Percentiles rank a stretch among this genome's conserved stretches.
These are phyloP conservation scores for Ormia ochracea DNA, from an alignment of 2,888 invertebrate genomes.

Conservation along the genomic window DNA sequence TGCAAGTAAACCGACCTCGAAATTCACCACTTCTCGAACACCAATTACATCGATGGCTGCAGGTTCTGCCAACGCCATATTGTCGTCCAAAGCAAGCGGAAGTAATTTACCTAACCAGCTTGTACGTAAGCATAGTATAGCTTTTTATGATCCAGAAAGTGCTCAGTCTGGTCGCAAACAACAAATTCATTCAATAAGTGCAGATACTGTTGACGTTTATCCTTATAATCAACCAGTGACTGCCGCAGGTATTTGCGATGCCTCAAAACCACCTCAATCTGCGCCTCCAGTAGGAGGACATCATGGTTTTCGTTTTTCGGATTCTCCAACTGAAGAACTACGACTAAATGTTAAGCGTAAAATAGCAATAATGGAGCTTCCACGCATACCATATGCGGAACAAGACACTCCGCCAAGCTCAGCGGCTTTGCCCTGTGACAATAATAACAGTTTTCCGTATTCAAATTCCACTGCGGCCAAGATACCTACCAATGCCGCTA, in stretches of 20 bases:
- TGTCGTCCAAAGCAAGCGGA: neutral
- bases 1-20: conserved; percentile 52
- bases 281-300: conserved; percentile 60
- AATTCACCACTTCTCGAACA: conserved; percentile 48
- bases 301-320: conserved; percentile 69
- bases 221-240: conserved; percentile 70
- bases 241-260: conserved; percentile 49
- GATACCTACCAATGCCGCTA: conserved; percentile 68
- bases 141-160: conserved; percentile 74
- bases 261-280: conserved; percentile 45
- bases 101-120: conserved; percentile 65
- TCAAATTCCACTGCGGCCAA: conserved; percentile 66
- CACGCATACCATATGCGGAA: conserved; percentile 63
- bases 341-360: conserved; percentile 73
- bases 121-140: conserved; percentile 74
- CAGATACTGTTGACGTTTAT: conserved; percentile 73
- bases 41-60: conserved; percentile 53
- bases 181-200: conserved; percentile 75
- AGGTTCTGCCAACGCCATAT: conserved; percentile 51
- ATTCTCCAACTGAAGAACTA: conserved; percentile 72
- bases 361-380: conserved; percentile 71
- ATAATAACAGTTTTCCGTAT: conserved; percentile 72
- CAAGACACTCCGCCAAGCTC: conserved; percentile 62
- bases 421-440: conserved; percentile 64
- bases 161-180: conserved; percentile 73